These are phyloP conservation scores for Microctonus hyperodae DNA, from an alignment of 2,888 invertebrate species.

Conservation along the genomic window DNA sequence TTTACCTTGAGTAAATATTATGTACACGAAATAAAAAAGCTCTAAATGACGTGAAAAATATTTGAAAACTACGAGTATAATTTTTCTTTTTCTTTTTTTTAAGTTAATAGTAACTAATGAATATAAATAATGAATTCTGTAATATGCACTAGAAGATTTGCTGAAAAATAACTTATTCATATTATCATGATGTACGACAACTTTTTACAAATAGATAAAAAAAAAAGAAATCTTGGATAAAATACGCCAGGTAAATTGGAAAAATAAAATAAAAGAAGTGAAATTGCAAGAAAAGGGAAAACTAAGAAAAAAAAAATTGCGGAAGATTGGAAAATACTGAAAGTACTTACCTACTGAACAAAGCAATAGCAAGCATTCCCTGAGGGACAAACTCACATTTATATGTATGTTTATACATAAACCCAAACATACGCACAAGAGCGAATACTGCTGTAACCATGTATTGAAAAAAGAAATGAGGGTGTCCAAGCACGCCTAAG, in stretches of 20 bases:
- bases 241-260: conserved; percentile 7
- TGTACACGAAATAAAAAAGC: no score
- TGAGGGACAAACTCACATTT: conserved; percentile 16
- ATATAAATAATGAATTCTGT: no score
- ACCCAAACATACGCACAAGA: conserved; percentile 1
- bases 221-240: not conserved
- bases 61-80: no score
- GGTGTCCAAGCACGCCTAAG: conserved; percentile 27
- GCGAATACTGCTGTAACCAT: conserved; percentile 4
- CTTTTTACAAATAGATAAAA: not conserved
- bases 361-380: conserved; percentile 29
- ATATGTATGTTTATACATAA: conserved; percentile 2
- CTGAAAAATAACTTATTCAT: not conserved
- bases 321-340: conserved; percentile 36
- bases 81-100: no score
- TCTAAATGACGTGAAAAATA: no score
- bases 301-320: conserved; percentile 11
- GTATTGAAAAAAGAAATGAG: conserved; percentile 22
- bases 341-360: conserved; percentile 28
- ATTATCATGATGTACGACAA: not conserved
- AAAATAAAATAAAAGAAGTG: not conserved
- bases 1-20: no score
- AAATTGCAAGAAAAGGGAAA: not conserved
- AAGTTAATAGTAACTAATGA: no score
- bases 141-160: not conserved